These are phyloP conservation scores for Zaprionus ghesquierei DNA, from an alignment of 1,140 invertebrate genomes.

Conservation along the genomic window DNA sequence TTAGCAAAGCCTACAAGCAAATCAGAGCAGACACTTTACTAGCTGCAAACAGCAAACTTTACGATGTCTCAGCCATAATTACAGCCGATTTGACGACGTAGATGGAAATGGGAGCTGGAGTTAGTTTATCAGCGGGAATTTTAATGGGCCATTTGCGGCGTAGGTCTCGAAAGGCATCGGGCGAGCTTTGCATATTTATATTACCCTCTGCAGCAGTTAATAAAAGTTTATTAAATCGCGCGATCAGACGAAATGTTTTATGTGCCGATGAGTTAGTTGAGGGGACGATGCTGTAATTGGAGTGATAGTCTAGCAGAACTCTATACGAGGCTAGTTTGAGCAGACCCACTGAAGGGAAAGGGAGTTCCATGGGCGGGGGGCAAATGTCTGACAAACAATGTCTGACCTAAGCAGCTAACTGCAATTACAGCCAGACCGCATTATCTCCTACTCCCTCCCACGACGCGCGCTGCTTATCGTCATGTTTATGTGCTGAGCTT, in stretches of 20 bases:
- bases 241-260: conserved; percentile 6
- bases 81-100: conserved; percentile 48
- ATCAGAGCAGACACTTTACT: conserved; percentile 56
- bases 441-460: conserved; percentile 40
- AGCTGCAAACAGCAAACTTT: conserved; percentile 65
- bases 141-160: conserved; percentile 36
- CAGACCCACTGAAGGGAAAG: neutral
- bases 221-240: conserved; percentile 20
- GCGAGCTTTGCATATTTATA: conserved; percentile 10
- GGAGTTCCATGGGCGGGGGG: neutral
- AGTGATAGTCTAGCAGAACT: neutral
- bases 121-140: conserved; percentile 21
- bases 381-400: conserved; percentile 21
- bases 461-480: conserved; percentile 21
- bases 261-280: neutral
- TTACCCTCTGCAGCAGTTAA: neutral
- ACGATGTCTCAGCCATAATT: conserved; percentile 71
- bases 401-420: conserved; percentile 51
- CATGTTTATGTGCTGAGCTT: conserved; percentile 53
- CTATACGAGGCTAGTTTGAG: conserved; percentile 5
- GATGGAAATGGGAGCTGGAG: conserved; percentile 9
- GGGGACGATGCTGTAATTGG: conserved; percentile 1
- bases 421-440: conserved; percentile 67
- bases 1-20: conserved; percentile 10
- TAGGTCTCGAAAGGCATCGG: neutral